Evolutionary conservation across 1,140 invertebrate species (phyloP).

Genomic region (Drosophila sucinea): DNA sequence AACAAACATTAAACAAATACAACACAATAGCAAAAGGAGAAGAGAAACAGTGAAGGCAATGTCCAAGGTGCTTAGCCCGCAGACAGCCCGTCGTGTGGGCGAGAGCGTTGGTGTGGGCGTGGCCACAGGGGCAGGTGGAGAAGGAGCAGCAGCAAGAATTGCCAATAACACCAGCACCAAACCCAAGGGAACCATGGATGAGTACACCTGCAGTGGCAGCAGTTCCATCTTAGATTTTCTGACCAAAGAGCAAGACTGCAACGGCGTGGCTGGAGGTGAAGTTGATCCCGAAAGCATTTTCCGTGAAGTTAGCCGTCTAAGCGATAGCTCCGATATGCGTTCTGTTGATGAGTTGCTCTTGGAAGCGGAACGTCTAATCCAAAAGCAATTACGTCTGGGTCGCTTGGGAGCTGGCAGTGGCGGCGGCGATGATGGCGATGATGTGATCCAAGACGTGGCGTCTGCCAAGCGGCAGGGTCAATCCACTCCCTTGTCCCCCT

Average conservation of each 20-base stretch:
- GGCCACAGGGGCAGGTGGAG: not conserved
- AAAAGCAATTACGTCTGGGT: constrained; percentile 63
- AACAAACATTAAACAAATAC: not conserved
- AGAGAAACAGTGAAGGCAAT: constrained; percentile 1
- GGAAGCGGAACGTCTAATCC: constrained; percentile 78
- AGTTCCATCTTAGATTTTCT: constrained; percentile 80
- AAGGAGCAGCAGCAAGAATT: constrained; percentile 10
- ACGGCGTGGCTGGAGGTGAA: constrained; percentile 36
- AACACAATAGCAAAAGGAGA: not conserved
- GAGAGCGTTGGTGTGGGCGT: not conserved
- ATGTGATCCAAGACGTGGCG: not conserved
- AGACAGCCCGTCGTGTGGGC: constrained; percentile 23
- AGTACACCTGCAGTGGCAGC: constrained; percentile 64
- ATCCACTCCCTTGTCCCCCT: constrained; percentile 36
- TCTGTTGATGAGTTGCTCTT: constrained; percentile 80
- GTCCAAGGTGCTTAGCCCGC: constrained; percentile 20
- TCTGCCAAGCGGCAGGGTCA: not conserved
- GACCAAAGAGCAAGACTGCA: constrained; percentile 76
- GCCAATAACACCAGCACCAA: constrained; percentile 32
- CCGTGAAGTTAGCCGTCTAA: constrained; percentile 76
- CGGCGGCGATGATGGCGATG: not conserved
- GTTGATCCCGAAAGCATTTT: constrained; percentile 77
- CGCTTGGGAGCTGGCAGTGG: not conserved
- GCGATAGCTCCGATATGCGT: constrained; percentile 70
- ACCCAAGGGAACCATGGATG: constrained; percentile 21